These are phyloP conservation scores for Lycaon pictus DNA, from an alignment of 2,113 vertebrate species.

Conservation along the genomic window DNA sequence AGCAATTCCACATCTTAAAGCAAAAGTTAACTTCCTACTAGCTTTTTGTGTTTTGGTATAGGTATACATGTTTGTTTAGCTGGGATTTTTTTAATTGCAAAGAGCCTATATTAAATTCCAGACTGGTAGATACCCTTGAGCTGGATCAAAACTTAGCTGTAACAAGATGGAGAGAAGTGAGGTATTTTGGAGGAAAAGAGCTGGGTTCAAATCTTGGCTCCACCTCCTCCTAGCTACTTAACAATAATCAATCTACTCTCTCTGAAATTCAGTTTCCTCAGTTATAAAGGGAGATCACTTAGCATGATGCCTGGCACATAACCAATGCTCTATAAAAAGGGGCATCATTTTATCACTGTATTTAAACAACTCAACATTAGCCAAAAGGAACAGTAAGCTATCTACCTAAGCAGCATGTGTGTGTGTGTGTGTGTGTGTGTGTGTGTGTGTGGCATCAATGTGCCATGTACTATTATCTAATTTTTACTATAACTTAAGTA, in stretches of 20 bases:
- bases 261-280: neutral
- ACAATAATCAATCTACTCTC: neutral
- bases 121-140: neutral
- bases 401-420: neutral
- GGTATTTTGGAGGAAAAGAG: neutral
- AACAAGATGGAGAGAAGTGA: neutral
- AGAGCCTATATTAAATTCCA: neutral
- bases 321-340: neutral
- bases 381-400: neutral
- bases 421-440: neutral
- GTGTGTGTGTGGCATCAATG: neutral
- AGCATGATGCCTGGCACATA: neutral
- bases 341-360: neutral
- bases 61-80: neutral
- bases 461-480: neutral
- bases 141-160: neutral
- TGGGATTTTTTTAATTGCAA: neutral
- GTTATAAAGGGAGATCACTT: neutral
- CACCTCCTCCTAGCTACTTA: neutral
- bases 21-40: neutral
- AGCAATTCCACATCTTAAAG: neutral
- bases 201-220: neutral
- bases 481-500: neutral
- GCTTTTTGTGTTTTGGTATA: neutral
- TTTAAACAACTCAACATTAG: neutral